Evolutionary conservation across 2,113 vertebrate species (phyloP), one percentile per base, ranked within the genome.

Genomic region (Panurus biarmicus): DNA sequence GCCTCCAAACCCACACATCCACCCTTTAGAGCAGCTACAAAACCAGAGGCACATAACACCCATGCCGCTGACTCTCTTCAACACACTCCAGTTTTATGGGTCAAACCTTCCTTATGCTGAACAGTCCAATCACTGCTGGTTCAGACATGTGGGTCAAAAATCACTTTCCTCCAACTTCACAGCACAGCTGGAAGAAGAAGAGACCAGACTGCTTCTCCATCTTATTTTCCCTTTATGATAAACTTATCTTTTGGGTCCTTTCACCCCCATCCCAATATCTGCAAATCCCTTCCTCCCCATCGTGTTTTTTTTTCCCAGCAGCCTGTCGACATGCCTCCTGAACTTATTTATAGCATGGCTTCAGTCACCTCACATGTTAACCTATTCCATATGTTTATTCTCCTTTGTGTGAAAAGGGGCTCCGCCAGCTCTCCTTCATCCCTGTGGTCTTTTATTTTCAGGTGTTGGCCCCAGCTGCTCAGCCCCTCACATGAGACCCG

Each of bases 351-450:
- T 88, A 90, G 72, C 14, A 2, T 0, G 1, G 82, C 76, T 95
- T 88, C 94, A 96, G 87, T 53, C 94, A 87, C 91, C 93, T 94
- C 87, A 42, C 75, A 88, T 71, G 72, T 87, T 95, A 96, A 97
- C 65, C 48, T 84, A 4, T 91, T 91, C 95, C 96, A 94, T 80
- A 90, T 95, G 95, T 74, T 95, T 94, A 71, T 69, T 91, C 26
- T 28, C 22, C 56, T 94, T 95, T 80, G 71, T 86, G 93, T 74
- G 56, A 86, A 93, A 87, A 17, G 21, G 36, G 36, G 36, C 74
- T 90, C 75, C 0, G 0, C 6, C 4, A 77, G 48, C 14, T 66
- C 48, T 85, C 67, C 93, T 83, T 91, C 73, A 91, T 90, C 75
- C 60, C 64, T 15, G 22, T 23, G 73, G 60, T 56, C 87, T 92